Evolutionary conservation across 2,797 vertebrate species (phyloP).

Genomic region (Petrocephalus schoutedeni): DNA sequence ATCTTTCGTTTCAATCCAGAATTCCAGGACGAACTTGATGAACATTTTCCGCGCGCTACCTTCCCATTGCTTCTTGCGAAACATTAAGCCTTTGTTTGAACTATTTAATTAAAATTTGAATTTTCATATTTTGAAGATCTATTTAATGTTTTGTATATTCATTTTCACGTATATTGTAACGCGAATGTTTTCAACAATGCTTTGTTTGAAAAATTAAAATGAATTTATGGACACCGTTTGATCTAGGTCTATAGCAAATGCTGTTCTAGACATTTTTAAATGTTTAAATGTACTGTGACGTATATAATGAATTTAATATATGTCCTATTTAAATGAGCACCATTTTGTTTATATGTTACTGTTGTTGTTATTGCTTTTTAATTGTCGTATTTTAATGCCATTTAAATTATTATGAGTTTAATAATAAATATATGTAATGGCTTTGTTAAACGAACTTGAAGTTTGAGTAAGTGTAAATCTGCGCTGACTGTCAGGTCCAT

Average conservation of each 20-base stretch:
- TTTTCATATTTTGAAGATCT: neutral
- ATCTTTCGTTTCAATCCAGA: neutral
- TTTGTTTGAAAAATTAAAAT: constrained; percentile 5
- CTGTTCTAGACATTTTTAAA: neutral
- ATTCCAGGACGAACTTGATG: neutral
- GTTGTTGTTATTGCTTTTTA: neutral
- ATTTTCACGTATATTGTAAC: neutral
- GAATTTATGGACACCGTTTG: neutral
- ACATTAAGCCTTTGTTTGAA: neutral
- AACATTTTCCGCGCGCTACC: neutral
- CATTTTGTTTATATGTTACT: neutral
- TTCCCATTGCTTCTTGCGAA: neutral
- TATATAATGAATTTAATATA: neutral
- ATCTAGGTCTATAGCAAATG: neutral
- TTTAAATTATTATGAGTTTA: neutral
- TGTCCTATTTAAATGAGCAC: neutral
- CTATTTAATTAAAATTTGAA: neutral
- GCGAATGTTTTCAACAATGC: neutral
- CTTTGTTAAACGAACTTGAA: neutral
- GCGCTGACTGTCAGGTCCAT: neutral
- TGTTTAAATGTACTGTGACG: neutral
- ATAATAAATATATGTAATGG: neutral
- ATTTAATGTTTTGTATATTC: neutral
- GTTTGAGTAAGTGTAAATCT: neutral
- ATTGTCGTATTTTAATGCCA: neutral